phyloP scores from a whole-genome alignment of 2,113 vertebrate genomes.

The Beaufortia kweichowensis region DNA sequence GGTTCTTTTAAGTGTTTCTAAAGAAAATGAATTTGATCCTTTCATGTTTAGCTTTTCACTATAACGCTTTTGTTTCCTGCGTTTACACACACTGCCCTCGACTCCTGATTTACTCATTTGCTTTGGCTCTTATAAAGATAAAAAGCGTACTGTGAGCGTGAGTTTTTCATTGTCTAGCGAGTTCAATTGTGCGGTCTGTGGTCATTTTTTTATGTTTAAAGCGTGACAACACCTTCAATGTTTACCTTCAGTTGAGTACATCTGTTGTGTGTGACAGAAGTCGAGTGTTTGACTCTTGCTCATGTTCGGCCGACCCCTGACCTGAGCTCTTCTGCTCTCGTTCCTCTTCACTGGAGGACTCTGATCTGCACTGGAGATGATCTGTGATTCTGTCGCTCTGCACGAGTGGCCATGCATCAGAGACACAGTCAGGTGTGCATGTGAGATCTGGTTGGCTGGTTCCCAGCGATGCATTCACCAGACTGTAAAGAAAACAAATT shows the following conservation, averaged over 20 bases:
- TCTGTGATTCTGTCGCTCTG: constrained; percentile 68
- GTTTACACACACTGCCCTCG: constrained; percentile 30
- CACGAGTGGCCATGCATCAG: constrained; percentile 79
- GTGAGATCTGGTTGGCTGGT: constrained; percentile 71
- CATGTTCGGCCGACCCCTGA: constrained; percentile 40
- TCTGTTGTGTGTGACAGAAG: constrained; percentile 47
- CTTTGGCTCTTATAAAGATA: constrained; percentile 6
- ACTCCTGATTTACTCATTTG: constrained; percentile 34
- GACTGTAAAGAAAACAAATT: constrained; percentile 53
- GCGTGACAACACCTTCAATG: not conserved
- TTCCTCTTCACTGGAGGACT: constrained; percentile 14
- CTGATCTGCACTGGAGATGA: constrained; percentile 66
- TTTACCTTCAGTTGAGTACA: constrained; percentile 62
- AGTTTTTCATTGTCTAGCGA: no score
- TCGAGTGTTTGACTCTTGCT: constrained; percentile 39
- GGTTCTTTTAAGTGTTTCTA: constrained; percentile 39
- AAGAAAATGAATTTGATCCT: constrained; percentile 30
- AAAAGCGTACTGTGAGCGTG: no score
- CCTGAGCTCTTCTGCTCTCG: constrained; percentile 14
- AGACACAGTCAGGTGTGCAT: constrained; percentile 66
- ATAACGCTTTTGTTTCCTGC: constrained; percentile 38
- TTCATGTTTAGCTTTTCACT: constrained; percentile 31
- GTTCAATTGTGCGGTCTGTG: no score
- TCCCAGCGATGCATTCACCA: constrained; percentile 67
- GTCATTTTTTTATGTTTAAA: no score